Evolutionary conservation across 53 echinoderm and acorn worm genomes (phyloP), one percentile per base, ranked within the genome.

Genomic region (Holothuria scabra): DNA sequence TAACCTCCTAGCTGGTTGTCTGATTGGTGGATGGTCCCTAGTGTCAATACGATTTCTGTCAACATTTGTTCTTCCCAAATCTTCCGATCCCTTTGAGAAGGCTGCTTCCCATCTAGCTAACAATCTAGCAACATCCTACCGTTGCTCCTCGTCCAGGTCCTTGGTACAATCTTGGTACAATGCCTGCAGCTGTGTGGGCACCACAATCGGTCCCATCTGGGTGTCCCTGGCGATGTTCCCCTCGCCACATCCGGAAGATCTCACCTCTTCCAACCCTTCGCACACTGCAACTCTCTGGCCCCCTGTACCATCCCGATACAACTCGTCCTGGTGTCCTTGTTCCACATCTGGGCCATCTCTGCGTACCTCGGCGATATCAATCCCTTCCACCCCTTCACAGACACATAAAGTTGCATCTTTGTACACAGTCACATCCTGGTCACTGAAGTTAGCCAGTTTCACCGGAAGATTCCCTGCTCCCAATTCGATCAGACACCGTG

Each of bases 11-110:
- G 79, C 55, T 29, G 49, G 31, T 55, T 86, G 79, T 24, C 32
- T 75, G n/a, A 79, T 78, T 4, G 86, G 86, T 11, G 55, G 14
- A 25, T 64, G 65, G 59, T 19, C 28, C 56, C 86, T 79, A 7
- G 86, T 86, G 52, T 86, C 66, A 14, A 86, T 78, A 0, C 32
- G 31, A 37, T 79, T 79, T 58, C 28, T 78, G 48, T 56, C 79
- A 13, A 86, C 33, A 19, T 49, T 19, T 1, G 86, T 86, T n/a
- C 78, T 18, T 25, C 86, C 86, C 4, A 86, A 23, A 79, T 86
- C 79, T 13, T 19, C 79, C 16, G 49, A 10, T 5, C 55, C 66
- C 30, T 44, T 33, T 28, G 85, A 52, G 56, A 76, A 56, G 12
- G 76, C 19, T 5, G 55, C 76, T 20, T 56, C 55, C 76, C 76